Evolutionary conservation across 2,888 invertebrate species (phyloP).

Genomic region (Candidula unifasciata): DNA sequence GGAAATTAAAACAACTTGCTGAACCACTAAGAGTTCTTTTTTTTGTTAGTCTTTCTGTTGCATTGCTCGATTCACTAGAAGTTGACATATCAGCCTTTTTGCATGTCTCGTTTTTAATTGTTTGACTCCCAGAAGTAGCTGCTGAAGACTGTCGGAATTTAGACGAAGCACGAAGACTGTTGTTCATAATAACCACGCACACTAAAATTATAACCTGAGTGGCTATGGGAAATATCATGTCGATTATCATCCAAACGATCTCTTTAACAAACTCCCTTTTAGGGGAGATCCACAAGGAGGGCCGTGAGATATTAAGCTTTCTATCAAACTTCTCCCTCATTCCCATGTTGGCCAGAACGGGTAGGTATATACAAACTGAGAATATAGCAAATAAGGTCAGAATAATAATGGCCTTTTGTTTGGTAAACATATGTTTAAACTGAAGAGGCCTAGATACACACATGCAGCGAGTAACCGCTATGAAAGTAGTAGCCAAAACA

Average conservation of each 20-base stretch:
- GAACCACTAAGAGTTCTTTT: neutral
- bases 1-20: neutral
- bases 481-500: conserved; percentile 6
- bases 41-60: neutral
- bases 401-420: neutral
- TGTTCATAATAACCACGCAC: conserved; percentile 14
- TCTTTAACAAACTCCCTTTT: conserved; percentile 3
- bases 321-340: neutral
- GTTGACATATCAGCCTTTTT: neutral
- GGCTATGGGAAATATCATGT: neutral
- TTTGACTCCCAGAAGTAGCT: neutral
- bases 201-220: neutral
- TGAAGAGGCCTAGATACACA: conserved; percentile 37
- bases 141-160: neutral
- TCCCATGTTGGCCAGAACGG: conserved; percentile 1
- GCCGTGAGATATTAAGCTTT: neutral
- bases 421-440: conserved; percentile 19
- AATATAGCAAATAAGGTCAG: neutral
- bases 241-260: neutral
- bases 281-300: neutral
- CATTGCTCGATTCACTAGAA: no score
- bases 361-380: neutral
- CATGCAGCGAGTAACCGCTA: conserved; percentile 17
- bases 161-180: neutral
- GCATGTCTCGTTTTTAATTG: neutral